phyloP scores from a whole-genome alignment of 1,140 invertebrate genomes.

The Muscidifurax raptorellus region DNA sequence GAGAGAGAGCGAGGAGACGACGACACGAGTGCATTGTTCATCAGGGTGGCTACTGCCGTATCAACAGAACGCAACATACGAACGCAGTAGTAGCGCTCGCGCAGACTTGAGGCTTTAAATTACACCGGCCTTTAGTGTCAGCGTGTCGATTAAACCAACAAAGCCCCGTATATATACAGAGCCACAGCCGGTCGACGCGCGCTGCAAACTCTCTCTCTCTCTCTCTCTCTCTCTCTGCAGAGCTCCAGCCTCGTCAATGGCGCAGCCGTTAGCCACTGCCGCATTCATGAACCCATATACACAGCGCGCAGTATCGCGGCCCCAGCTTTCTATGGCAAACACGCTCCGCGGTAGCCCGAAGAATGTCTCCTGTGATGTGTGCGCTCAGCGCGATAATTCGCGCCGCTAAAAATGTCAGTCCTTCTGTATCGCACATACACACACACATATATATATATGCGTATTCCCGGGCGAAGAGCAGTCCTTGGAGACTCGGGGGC shows the following conservation, averaged over 20 bases:
- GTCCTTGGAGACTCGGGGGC: background rate
- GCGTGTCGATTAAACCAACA: slow-evolving; percentile 39
- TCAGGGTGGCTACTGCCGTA: background rate
- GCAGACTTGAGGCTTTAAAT: slow-evolving; percentile 14
- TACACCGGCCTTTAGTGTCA: slow-evolving; percentile 30
- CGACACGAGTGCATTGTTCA: background rate
- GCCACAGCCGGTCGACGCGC: background rate
- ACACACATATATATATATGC: background rate
- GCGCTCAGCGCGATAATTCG: background rate
- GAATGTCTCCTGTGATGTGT: background rate
- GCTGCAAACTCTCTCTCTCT: background rate
- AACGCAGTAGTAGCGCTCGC: too few relatives aligned
- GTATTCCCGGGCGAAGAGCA: background rate
- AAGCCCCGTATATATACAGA: background rate
- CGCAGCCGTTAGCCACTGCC: background rate
- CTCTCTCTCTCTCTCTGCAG: too few relatives aligned
- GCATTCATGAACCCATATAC: background rate
- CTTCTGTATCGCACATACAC: too few relatives aligned
- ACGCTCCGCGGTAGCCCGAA: background rate
- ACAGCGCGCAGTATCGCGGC: background rate
- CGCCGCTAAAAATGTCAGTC: background rate
- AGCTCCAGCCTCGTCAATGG: background rate
- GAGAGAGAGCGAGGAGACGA: too few relatives aligned
- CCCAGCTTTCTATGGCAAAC: background rate
- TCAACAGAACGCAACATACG: background rate